Evolutionary conservation across 2,797 vertebrate species (phyloP), one percentile per base, ranked within the genome.

Genomic region (Pempheris klunzingeri): DNA sequence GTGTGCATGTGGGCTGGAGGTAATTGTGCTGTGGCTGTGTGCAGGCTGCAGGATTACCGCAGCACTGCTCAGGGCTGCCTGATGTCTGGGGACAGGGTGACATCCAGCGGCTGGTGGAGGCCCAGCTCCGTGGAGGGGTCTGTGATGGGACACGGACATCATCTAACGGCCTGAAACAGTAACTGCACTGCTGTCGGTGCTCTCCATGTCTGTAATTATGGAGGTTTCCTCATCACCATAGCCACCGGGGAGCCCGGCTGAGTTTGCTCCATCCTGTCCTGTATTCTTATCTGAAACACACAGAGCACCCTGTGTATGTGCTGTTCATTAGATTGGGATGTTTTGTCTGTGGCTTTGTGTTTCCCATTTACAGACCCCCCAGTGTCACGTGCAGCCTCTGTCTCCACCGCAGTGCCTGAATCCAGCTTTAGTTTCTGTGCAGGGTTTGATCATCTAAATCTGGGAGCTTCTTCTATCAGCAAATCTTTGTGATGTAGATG

Each of bases 51-150:
- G 6, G 28, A 39, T 12, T 24, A 8, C 3, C 18, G 3, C 17
- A 52, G 11, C 17, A 49, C 24, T 49, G 18, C 63, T 41, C 12
- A 22, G 18, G 9, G 9, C 6, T 44, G 5, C 34, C 12, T 43
- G 7, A 24, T 67, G 49, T 12, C 49, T 61, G 26, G 28, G 43
- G 75, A 60, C 74, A 80, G 65, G 43, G 5, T 46, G 90, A 74
- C 90, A 85, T 73, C 88, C 70, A 54, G 81, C 65, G 90, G 83
- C 52, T 26, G 5, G 4, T 39, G 44, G 1, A 57, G 49, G 68
- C 34, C 36, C 7, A 47, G 14, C 2, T 26, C 1, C 17, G 12
- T 8, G 14, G 4, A 11, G 15, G n/a, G 26, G 11, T 1, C 15
- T 20, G 17, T 30, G 28, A 39, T 24, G 47, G 28, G 41, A 67